These are phyloP conservation scores for Hylia prasina DNA, from an alignment of 2,113 vertebrate species.

Conservation along the genomic window DNA sequence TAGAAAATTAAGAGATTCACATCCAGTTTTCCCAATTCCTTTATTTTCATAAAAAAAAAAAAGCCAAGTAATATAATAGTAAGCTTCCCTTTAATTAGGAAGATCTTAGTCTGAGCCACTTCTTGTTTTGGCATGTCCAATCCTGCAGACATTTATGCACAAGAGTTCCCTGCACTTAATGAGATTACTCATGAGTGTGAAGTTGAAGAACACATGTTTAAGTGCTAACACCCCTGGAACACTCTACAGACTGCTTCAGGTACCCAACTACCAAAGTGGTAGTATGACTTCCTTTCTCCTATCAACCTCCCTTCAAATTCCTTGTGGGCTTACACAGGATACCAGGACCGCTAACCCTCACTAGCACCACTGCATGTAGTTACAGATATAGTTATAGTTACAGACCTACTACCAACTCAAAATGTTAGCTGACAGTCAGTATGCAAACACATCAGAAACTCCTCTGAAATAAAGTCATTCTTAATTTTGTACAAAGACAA, in stretches of 20 bases:
- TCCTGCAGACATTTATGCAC: constrained; percentile 32
- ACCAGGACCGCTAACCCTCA: background rate
- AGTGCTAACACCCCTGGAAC: background rate
- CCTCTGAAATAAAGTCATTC: background rate
- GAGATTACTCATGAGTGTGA: constrained; percentile 53
- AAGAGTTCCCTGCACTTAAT: constrained; percentile 52
- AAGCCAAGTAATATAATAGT: background rate
- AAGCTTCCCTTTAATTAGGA: constrained; percentile 31
- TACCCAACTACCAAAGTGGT: background rate
- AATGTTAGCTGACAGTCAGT: background rate
- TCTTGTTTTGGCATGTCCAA: constrained; percentile 47
- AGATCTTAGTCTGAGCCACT: constrained; percentile 22
- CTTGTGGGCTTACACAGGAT: background rate
- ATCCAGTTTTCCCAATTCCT: background rate
- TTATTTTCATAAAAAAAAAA: background rate
- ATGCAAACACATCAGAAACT: background rate
- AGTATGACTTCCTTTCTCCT: background rate
- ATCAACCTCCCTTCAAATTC: background rate
- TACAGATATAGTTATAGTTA: background rate
- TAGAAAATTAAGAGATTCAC: background rate
- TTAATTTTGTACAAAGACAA: background rate
- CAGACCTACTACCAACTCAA: background rate
- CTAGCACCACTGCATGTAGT: background rate
- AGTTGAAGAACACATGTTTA: constrained; percentile 27
- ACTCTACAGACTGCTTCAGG: background rate